Percentiles rank a stretch among this genome's conserved stretches.
phyloP scores from a whole-genome alignment of 2,113 vertebrate genomes.

The Tricholaema leucomelas region DNA sequence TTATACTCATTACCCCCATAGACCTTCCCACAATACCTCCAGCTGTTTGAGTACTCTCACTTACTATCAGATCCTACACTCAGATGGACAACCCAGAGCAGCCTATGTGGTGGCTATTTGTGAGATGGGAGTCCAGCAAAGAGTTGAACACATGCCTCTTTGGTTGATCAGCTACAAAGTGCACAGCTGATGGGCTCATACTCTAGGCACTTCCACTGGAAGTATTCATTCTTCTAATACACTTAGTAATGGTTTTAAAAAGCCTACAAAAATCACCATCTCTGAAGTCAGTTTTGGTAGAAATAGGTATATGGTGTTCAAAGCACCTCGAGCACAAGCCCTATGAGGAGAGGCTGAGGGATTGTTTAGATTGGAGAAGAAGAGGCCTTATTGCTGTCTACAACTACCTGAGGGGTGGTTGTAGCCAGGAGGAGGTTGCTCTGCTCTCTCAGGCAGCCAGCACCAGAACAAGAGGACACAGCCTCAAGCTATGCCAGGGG shows the following conservation, averaged over 20 bases:
- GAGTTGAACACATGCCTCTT: not conserved
- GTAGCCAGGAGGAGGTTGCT: no score
- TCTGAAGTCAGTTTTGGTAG: not conserved
- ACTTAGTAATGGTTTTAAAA: not conserved
- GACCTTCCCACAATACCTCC: not conserved
- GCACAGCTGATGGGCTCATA: not conserved
- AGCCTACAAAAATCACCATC: not conserved
- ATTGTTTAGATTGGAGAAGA: no score
- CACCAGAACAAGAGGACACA: no score
- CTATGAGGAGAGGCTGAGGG: no score
- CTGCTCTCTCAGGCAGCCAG: no score
- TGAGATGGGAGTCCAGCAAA: not conserved
- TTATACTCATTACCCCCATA: not conserved
- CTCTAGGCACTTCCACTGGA: not conserved
- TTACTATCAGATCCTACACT: not conserved
- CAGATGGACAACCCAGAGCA: not conserved
- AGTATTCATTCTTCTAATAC: not conserved
- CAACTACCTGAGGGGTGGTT: no score
- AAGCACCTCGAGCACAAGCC: no score
- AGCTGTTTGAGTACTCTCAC: not conserved
- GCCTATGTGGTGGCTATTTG: not conserved
- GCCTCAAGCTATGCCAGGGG: no score
- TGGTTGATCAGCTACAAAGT: not conserved
- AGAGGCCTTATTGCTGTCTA: no score
- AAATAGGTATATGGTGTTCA: not conserved